Evolutionary conservation across 1,140 invertebrate genomes (phyloP).

Genomic region (Caligus rogercresseyi): DNA sequence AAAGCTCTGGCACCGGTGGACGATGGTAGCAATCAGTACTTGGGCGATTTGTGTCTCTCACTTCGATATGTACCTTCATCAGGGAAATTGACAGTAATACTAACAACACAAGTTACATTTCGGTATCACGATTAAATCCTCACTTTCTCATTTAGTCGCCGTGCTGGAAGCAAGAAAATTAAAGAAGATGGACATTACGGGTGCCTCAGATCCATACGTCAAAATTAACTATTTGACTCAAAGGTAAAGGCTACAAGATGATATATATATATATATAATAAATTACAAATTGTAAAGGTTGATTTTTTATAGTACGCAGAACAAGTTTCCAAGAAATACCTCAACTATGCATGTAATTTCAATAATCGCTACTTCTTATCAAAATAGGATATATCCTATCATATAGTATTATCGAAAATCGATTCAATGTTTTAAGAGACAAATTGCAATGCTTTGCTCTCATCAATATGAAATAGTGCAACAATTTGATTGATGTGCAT

Average conservation of each 20-base stretch:
- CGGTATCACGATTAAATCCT: background rate
- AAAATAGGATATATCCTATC: too few species aligned
- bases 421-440: too few species aligned
- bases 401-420: too few species aligned
- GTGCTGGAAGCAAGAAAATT: conserved; percentile 48
- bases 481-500: too few species aligned
- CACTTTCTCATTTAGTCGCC: conserved; percentile 10
- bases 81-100: conserved; percentile 15
- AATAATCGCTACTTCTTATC: too few species aligned
- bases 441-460: too few species aligned
- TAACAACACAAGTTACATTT: background rate
- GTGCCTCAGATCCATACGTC: conserved; percentile 68
- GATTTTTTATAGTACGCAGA: too few species aligned
- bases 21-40: conserved; percentile 20
- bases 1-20: conserved; percentile 19
- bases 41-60: conserved; percentile 19
- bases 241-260: conserved; percentile 9
- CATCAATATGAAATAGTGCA: too few species aligned
- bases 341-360: too few species aligned
- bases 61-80: conserved; percentile 20
- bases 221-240: conserved; percentile 47
- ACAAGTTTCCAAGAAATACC: too few species aligned
- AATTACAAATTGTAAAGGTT: too few species aligned
- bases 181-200: conserved; percentile 60
- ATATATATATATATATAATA: too few species aligned